phyloP scores from a whole-genome alignment of 2,888 invertebrate species.

The Andrena fulva region DNA sequence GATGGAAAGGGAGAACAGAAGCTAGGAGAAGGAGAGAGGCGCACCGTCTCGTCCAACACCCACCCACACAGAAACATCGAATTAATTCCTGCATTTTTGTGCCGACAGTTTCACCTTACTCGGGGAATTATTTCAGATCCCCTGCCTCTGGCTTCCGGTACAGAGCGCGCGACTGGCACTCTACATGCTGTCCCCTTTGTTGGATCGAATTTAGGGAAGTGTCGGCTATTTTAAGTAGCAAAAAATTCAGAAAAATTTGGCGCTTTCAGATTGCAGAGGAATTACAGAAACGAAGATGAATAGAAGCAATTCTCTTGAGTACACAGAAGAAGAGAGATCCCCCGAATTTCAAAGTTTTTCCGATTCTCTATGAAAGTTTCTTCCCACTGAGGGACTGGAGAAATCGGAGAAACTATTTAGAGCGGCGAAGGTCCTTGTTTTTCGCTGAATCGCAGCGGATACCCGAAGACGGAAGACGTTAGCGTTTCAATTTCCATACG shows the following conservation, averaged over 20 bases:
- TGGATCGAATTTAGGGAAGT: slow-evolving; percentile 3
- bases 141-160: slow-evolving; percentile 41
- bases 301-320: too few relatives aligned
- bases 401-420: neutral
- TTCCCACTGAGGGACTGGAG: neutral
- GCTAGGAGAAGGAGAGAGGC: neutral
- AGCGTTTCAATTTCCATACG: slow-evolving; percentile 29
- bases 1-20: neutral
- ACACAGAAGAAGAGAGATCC: too few relatives aligned
- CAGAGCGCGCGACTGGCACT: slow-evolving; percentile 38
- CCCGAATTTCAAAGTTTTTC: too few relatives aligned
- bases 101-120: slow-evolving; percentile 52
- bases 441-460: neutral
- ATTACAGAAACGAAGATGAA: too few relatives aligned
- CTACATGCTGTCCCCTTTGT: slow-evolving; percentile 9
- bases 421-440: neutral
- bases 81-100: slow-evolving; percentile 59
- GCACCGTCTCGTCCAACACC: slow-evolving; percentile 12
- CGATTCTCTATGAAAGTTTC: neutral
- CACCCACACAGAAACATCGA: slow-evolving; percentile 23
- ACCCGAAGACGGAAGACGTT: slow-evolving; percentile 16
- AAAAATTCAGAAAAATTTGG: neutral
- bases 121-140: slow-evolving; percentile 46
- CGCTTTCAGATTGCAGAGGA: too few relatives aligned
- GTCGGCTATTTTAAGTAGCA: neutral